These are phyloP conservation scores for Drosophila anomalata DNA, from an alignment of 2,888 invertebrate species.

Conservation along the genomic window DNA sequence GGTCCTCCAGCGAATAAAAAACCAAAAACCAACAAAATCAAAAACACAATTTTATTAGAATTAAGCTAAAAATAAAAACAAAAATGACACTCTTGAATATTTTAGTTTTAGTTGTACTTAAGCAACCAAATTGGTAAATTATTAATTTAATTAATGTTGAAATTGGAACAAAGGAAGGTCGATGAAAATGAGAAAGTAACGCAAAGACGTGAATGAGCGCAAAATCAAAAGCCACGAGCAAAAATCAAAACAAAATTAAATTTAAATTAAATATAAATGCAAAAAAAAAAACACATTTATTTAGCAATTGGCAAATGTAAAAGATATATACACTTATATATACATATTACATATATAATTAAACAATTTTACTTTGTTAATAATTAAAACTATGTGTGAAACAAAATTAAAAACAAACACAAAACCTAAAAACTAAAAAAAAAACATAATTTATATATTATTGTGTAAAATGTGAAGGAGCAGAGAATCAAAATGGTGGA, in stretches of 20 bases:
- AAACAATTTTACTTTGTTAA: slow-evolving; percentile 64
- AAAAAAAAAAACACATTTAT: slow-evolving; percentile 57
- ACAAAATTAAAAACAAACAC: slow-evolving; percentile 47
- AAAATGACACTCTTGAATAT: slow-evolving; percentile 56
- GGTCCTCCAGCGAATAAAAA: slow-evolving; percentile 33
- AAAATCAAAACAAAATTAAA: slow-evolving; percentile 61
- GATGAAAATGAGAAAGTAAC: slow-evolving; percentile 24
- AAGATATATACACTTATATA: slow-evolving; percentile 43
- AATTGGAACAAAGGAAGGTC: slow-evolving; percentile 19
- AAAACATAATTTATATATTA: slow-evolving; percentile 69
- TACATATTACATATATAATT: slow-evolving; percentile 37
- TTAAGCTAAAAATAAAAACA: slow-evolving; percentile 52
- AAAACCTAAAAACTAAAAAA: slow-evolving; percentile 50
- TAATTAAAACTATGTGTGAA: slow-evolving; percentile 51
- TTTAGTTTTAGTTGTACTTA: slow-evolving; percentile 60
- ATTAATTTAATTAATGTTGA: slow-evolving; percentile 67
- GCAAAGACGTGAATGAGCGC: slow-evolving; percentile 49
- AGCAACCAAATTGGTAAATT: slow-evolving; percentile 32
- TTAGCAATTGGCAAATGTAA: slow-evolving; percentile 72
- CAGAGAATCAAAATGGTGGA: slow-evolving; percentile 51
- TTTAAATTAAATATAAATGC: slow-evolving; percentile 57
- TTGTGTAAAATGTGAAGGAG: slow-evolving; percentile 59
- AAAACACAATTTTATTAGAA: slow-evolving; percentile 74
- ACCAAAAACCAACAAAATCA: slow-evolving; percentile 54
- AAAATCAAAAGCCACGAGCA: slow-evolving; percentile 55